A percentile compares a stretch with the other conserved stretches of the same genome.
These are phyloP conservation scores for Salvelinus sp. DNA, from an alignment of 2,113 vertebrate species.

Conservation along the genomic window DNA sequence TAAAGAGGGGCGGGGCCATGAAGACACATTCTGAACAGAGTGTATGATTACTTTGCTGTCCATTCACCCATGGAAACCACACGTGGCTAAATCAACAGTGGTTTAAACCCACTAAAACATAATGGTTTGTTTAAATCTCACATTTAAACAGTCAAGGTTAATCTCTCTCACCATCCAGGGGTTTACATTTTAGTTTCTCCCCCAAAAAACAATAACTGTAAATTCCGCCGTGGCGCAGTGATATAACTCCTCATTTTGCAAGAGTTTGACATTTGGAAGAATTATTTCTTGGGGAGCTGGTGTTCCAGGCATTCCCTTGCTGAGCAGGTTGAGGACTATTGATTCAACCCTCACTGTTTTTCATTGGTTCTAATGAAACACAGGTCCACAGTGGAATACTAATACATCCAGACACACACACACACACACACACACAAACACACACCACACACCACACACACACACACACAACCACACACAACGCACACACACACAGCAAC, in stretches of 20 bases:
- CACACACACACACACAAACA: neutral
- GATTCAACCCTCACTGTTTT: constrained; percentile 34
- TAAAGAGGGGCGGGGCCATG: neutral
- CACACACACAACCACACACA: too few species aligned
- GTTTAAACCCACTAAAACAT: too few species aligned
- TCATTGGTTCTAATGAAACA: constrained; percentile 39
- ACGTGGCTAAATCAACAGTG: neutral
- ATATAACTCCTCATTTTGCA: constrained; percentile 25
- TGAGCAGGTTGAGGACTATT: constrained; percentile 30
- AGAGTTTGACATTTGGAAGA: constrained; percentile 44
- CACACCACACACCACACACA: too few species aligned
- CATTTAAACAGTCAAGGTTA: too few species aligned
- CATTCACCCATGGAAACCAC: neutral
- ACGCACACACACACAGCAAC: neutral
- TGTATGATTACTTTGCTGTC: neutral
- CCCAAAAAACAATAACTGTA: neutral
- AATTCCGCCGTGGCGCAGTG: neutral
- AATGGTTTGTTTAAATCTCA: too few species aligned
- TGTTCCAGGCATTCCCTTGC: constrained; percentile 20
- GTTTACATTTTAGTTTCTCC: neutral
- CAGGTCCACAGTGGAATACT: constrained; percentile 21
- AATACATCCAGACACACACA: constrained; percentile 18
- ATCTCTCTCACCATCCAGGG: neutral
- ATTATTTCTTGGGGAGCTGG: constrained; percentile 39
- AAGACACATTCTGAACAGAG: neutral